A percentile compares a stretch with the other conserved stretches of the same genome.
Evolutionary conservation across 37 sponge, comb jelly and placozoan genomes (phyloP).

Genomic region (Aphrocallistes beatrix): DNA sequence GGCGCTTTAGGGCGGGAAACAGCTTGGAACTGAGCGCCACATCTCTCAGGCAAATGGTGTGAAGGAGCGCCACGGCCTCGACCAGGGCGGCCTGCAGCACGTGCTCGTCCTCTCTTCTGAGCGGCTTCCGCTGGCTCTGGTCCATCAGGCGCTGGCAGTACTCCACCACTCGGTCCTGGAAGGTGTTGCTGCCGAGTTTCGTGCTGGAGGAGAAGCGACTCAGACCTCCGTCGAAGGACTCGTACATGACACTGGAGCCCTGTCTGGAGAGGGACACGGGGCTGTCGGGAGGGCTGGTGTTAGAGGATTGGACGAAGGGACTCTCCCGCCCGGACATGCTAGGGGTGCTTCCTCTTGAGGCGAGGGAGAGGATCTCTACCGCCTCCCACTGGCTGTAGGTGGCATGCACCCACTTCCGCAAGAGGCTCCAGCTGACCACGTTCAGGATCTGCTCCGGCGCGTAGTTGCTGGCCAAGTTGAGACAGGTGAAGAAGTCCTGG

Average conservation of each 20-base stretch:
- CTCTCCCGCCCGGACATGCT: conserved; percentile 16
- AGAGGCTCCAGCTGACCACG: not conserved
- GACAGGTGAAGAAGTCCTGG: conserved; percentile 18
- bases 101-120: not conserved
- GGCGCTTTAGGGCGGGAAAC: not conserved
- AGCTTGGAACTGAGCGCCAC: not conserved
- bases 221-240: not conserved
- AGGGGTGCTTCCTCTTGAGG: not conserved
- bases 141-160: conserved; percentile 12
- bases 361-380: not conserved
- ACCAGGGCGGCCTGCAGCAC: not conserved
- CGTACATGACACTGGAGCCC: not conserved
- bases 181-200: not conserved
- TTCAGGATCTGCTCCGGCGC: not conserved
- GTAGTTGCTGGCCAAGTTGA: not conserved
- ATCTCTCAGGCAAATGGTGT: not conserved
- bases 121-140: conserved; percentile 15
- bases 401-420: not conserved
- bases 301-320: not conserved
- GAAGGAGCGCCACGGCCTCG: not conserved
- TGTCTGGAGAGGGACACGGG: not conserved
- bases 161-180: not conserved
- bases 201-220: not conserved
- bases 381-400: not conserved
- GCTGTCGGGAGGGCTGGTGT: not conserved